Conservation (phyloP, 2,888 invertebrate genomes). For the Euplagia quadripunctaria region DNA sequence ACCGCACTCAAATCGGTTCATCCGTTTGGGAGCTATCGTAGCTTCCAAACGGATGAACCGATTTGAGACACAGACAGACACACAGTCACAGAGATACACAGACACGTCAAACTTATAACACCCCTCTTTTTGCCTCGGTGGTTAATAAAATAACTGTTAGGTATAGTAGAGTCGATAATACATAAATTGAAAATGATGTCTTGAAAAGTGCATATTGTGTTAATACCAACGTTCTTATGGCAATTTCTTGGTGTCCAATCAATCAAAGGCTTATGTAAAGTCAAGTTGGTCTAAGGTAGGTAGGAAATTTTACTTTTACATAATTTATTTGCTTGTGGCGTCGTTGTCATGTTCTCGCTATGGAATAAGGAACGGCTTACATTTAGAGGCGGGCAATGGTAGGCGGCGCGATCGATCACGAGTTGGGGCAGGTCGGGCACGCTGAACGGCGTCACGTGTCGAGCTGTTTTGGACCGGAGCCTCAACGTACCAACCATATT, state of each 20-base stretch:
- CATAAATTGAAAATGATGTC: not conserved
- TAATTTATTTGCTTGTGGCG: not conserved
- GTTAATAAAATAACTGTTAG: conserved; percentile 4
- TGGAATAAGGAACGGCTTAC: conserved; percentile 64
- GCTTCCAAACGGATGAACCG: too few relatives aligned
- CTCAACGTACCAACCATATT: conserved; percentile 10
- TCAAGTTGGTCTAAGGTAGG: not conserved
- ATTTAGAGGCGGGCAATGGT: conserved; percentile 62
- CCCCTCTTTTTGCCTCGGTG: too few relatives aligned
- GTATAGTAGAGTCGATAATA: conserved; percentile 3
- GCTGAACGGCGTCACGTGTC: conserved; percentile 52
- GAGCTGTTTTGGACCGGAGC: conserved; percentile 28
- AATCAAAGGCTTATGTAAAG: conserved; percentile 17
- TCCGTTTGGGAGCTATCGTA: too few relatives aligned
- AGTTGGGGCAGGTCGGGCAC: conserved; percentile 82
- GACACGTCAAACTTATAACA: too few relatives aligned
- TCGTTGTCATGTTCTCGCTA: conserved; percentile 11
- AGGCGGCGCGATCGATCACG: conserved; percentile 79
- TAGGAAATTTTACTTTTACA: not conserved
- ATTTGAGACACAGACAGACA: too few relatives aligned
- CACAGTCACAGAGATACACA: too few relatives aligned
- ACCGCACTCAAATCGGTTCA: too few relatives aligned
- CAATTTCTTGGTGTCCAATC: not conserved
- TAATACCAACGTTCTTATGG: not conserved
- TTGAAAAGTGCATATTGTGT: not conserved